Evolutionary conservation across 2,888 invertebrate species (phyloP), one percentile per base, ranked within the genome.

Genomic region (Peribatodes rhomboidaria): DNA sequence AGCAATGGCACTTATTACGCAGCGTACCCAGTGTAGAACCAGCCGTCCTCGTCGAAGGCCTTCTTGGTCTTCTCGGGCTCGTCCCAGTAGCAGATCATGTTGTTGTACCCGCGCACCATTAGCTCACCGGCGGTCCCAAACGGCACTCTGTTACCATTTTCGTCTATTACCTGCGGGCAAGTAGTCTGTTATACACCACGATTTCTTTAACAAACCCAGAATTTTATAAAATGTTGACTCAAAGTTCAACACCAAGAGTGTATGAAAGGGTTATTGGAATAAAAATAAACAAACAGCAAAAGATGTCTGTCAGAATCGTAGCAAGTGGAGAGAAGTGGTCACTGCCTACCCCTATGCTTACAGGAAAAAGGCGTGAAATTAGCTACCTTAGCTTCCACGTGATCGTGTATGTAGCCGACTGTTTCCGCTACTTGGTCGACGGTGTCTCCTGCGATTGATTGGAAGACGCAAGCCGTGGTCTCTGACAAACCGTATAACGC

Each of bases 61-160:
- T 96, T 94, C 22, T 84, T 93, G 0, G 98, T 98, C 83, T 96
- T 97, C 65, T 95, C 95, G 1, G 95, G 94, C 68, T 98, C 97
- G 13, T 94, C 94, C 96, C 96, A 98, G 87, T 98, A 98, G 27
- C 95, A 94, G 50, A 96, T 87, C 97, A 98, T 98, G n/a, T 90
- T 95, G 65, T 85, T 88, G 85, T 97, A 98, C 0, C 97, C 97
- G 27, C 97, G 92, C 0, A 95, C 89, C 80, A 95, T 94, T 52
- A 98, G 88, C 86, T 98, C 98, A 0, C 98, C 98, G 0, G 95
- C 88, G 13, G 87, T 89, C 0, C 96, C 97, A 54, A 95, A 89
- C 0, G 97, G 96, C 0, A 98, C 96, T 2, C 95, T 86, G 0
- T 92, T 81, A 0, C 95, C 96, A 0, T 94, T 83, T 0, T 90